Percentiles rank a stretch among this genome's conserved stretches.
Conservation (phyloP, 2,113 vertebrate genomes). For the Halcyon malimbica region DNA sequence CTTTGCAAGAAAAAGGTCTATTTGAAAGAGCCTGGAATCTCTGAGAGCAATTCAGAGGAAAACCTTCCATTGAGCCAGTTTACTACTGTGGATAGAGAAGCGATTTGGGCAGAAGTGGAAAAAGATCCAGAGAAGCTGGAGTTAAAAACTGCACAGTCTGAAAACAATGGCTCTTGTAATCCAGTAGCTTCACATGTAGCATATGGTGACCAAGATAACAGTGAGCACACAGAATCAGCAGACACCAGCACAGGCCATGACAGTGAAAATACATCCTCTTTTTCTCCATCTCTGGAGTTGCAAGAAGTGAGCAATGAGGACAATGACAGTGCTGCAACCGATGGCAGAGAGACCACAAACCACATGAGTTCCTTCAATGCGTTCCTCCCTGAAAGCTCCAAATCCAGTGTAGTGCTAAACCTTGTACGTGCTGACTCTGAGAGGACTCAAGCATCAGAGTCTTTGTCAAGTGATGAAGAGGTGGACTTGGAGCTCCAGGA, state of each 20-base stretch:
- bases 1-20: slow-evolving; percentile 74
- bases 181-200: background rate
- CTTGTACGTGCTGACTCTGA: slow-evolving; percentile 85
- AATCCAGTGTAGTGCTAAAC: background rate
- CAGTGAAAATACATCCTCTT: slow-evolving; percentile 88
- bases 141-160: slow-evolving; percentile 1
- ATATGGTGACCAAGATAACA: slow-evolving; percentile 68
- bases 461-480: slow-evolving; percentile 93
- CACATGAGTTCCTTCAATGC: background rate
- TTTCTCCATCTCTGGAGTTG: slow-evolving; percentile 78
- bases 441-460: slow-evolving; percentile 91
- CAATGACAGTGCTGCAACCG: slow-evolving; percentile 9
- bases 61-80: slow-evolving; percentile 74
- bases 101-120: slow-evolving; percentile 91
- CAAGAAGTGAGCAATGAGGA: slow-evolving; percentile 71
- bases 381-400: slow-evolving; percentile 41
- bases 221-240: slow-evolving; percentile 92
- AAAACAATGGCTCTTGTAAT: slow-evolving; percentile 17
- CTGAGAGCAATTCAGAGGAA: slow-evolving; percentile 73
- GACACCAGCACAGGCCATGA: slow-evolving; percentile 86
- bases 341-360: background rate
- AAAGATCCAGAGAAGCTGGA: slow-evolving; percentile 73
- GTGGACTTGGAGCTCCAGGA: slow-evolving; percentile 87
- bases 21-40: slow-evolving; percentile 50
- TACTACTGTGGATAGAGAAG: slow-evolving; percentile 88